Conservation (phyloP, 2,113 vertebrate species). For the Parus major region DNA sequence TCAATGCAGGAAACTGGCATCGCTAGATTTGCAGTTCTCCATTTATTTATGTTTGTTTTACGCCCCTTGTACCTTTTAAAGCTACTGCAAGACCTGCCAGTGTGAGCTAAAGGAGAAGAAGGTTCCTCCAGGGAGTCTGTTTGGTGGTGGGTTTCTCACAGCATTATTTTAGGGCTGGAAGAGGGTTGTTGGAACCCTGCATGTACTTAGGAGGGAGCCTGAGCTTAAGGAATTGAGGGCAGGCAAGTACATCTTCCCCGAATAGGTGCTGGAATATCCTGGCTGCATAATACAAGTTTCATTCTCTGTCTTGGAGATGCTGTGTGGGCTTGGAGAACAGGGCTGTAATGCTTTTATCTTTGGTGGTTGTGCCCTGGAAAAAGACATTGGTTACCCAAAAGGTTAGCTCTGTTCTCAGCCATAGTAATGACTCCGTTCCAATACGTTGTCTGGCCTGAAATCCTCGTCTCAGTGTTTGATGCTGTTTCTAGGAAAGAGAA, state of each 20-base stretch:
- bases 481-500: not conserved
- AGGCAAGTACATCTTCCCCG: not conserved
- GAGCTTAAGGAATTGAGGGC: not conserved
- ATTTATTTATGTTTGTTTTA: not conserved
- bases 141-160: not conserved
- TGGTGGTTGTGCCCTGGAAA: not conserved
- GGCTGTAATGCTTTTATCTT: not conserved
- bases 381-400: not conserved
- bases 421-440: not conserved
- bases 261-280: not conserved
- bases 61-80: not conserved
- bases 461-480: not conserved
- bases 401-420: not conserved
- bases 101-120: not conserved
- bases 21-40: not conserved
- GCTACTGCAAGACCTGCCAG: not conserved
- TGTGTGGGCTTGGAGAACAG: not conserved
- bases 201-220: not conserved
- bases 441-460: not conserved
- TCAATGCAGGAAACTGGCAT: not conserved
- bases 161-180: not conserved
- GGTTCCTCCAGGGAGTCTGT: not conserved
- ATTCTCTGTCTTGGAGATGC: not conserved
- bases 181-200: not conserved
- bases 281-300: not conserved